These are phyloP conservation scores for Pelochelys cantorii DNA, from an alignment of 2,797 vertebrate species.

Conservation along the genomic window DNA sequence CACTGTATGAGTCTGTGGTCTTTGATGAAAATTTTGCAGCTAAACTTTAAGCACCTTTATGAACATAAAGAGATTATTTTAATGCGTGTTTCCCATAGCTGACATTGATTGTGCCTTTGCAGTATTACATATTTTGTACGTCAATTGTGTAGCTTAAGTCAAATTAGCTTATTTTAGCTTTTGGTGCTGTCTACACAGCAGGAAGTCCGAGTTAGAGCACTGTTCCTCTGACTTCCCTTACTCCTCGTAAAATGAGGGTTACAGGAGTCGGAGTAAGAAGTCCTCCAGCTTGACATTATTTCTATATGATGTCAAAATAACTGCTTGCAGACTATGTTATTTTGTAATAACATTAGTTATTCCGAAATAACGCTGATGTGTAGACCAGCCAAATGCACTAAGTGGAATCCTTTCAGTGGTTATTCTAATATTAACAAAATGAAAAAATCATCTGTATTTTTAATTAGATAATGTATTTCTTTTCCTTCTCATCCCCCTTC, in stretches of 20 bases:
- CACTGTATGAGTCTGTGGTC: not conserved
- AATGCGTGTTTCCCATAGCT: slow-evolving; percentile 1
- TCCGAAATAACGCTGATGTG: no score
- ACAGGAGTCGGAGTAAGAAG: no score
- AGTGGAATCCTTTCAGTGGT: fast-evolving
- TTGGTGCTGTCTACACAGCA: no score
- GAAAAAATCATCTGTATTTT: not conserved
- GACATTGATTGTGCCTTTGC: not conserved
- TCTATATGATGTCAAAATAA: no score
- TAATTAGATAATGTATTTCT: not conserved
- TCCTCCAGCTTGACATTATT: no score
- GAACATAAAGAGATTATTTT: not conserved
- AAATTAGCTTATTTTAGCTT: no score
- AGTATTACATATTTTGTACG: not conserved
- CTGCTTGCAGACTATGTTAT: no score
- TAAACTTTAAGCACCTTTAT: not conserved
- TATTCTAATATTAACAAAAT: not conserved
- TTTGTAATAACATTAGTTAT: no score
- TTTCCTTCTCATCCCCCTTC: not conserved
- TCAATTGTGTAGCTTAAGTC: no score
- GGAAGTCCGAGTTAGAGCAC: no score
- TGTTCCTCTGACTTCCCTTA: no score
- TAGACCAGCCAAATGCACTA: not conserved
- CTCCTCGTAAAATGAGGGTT: no score
- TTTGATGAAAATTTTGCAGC: not conserved